Evolutionary conservation across 2,888 invertebrate genomes (phyloP), one percentile per base, ranked within the genome.

Genomic region (Apocheima hispidaria): DNA sequence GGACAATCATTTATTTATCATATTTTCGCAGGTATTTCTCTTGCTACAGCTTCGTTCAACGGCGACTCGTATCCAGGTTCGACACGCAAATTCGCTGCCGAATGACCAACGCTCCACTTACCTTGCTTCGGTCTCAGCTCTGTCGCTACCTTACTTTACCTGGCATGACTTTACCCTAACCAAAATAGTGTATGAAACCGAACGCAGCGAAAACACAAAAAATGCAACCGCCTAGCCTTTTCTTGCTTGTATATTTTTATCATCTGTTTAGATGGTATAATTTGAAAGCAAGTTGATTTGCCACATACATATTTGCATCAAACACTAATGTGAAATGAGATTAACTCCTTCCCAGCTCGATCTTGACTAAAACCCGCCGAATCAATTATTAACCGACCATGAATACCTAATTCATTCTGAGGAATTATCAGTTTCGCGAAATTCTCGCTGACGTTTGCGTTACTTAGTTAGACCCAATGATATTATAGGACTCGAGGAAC

Each of bases 351-450:
- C 54, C 16, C 21, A 20, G 41, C 9, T 43, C 36, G 55, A 38
- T 54, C 50, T 50, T 60, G 54, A 21, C 43, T 50, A 30, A 50
- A 44, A 41, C 48, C 60, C 54, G 30, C 16, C 49, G 23, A 44
- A 60, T 60, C 51, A 55, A 60, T 55, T 60, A 62, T 62, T 48
- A 57, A 62, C 48, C 56, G 16, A 28, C 23, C 43, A 20, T 38
- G 62, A 62, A 62, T 57, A 49, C 49, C 53, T 53, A 63, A 63
- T 54, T 48, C 35, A 54, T 50, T 7, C 41, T 48, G 46, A 9
- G 52, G 40, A 56, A 52, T 52, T 61, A 56, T 56, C 38, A 56
- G 44, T 38, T 56, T 23, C 33, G 16, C 30, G 16, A 33, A 28
- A 28, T 20, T 44, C 9, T 12, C 44, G 33, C 52, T 33, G 40